Evolutionary conservation across 1,140 invertebrate species (phyloP).

Genomic region (Myzus persicae): DNA sequence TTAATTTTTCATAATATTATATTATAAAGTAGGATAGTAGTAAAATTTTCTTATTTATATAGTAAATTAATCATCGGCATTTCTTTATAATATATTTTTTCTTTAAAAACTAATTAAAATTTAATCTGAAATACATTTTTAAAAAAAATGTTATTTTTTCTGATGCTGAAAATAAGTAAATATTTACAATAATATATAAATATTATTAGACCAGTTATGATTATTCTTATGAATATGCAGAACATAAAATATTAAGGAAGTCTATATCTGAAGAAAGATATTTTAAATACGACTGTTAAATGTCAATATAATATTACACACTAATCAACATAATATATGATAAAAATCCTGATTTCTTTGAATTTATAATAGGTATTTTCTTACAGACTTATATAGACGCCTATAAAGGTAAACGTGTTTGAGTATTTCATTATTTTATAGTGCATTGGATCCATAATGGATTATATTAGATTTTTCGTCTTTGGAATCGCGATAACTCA

Average conservation of each 20-base stretch:
- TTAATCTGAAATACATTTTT: neutral
- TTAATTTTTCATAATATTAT: neutral
- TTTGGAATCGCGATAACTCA: neutral
- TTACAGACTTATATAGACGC: neutral
- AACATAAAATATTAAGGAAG: neutral
- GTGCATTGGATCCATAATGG: conserved; percentile 10
- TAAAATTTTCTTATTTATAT: neutral
- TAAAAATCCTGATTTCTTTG: neutral
- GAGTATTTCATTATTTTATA: conserved; percentile 25
- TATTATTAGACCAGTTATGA: neutral
- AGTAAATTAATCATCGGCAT: neutral
- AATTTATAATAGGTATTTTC: neutral
- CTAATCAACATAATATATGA: neutral
- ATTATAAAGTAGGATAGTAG: neutral
- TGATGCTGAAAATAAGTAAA: neutral
- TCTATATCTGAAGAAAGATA: neutral
- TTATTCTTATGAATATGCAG: neutral
- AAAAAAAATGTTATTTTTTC: neutral
- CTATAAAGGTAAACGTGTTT: neutral
- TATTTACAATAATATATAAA: neutral
- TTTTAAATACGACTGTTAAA: neutral
- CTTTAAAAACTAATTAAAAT: neutral
- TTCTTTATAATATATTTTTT: neutral
- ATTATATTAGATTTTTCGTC: neutral
- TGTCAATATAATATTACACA: neutral